These are phyloP conservation scores for Muntiacus reevesi DNA, from an alignment of 2,113 vertebrate species.

Conservation along the genomic window DNA sequence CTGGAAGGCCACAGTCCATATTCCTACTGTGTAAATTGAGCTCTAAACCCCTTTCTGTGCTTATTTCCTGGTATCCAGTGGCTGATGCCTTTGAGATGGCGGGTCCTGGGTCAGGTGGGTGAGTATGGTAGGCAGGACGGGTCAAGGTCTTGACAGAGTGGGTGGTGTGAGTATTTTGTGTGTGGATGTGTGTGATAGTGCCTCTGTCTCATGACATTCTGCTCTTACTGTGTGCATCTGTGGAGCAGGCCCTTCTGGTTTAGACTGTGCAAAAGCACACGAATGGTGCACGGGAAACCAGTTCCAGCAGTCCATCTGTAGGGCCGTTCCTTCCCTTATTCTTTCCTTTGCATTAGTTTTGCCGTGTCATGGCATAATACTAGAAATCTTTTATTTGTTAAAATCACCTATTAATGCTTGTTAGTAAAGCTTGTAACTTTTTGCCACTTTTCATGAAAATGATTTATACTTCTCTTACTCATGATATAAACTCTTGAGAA, in stretches of 20 bases:
- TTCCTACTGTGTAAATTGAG: neutral
- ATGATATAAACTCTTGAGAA: neutral
- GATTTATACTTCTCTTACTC: neutral
- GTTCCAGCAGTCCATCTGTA: neutral
- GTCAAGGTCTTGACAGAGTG: neutral
- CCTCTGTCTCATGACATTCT: neutral
- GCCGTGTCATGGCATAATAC: neutral
- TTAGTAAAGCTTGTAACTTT: neutral
- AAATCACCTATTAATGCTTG: neutral
- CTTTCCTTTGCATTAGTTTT: neutral
- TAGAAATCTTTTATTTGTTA: neutral
- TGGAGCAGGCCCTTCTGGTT: neutral
- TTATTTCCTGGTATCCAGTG: neutral
- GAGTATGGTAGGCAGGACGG: neutral
- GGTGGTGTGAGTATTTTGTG: neutral
- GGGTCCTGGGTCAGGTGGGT: neutral
- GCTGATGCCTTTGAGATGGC: neutral
- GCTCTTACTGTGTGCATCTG: neutral
- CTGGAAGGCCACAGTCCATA: slow-evolving; percentile 13
- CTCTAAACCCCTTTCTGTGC: neutral
- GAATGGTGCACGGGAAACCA: neutral
- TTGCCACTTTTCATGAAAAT: neutral
- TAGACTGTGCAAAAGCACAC: neutral
- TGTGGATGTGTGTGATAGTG: neutral
- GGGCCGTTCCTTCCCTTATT: neutral